These are phyloP conservation scores for Panzeria rudis DNA, from an alignment of 2,888 invertebrate species.

Conservation along the genomic window DNA sequence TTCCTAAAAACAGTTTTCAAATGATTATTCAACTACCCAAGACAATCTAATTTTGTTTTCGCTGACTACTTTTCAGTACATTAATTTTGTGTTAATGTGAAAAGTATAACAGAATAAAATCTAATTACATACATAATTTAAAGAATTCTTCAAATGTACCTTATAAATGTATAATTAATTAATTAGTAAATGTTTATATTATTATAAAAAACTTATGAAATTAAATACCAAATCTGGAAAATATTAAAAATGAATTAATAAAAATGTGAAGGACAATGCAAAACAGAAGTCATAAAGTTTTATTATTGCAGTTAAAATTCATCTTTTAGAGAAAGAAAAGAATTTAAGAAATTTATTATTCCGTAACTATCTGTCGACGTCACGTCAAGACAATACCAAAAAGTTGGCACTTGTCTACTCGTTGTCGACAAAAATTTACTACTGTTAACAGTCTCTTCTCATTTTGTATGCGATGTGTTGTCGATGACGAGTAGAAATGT, in stretches of 20 bases:
- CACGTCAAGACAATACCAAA: too few relatives aligned
- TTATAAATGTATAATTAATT: slow-evolving; percentile 52
- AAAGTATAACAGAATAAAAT: not conserved
- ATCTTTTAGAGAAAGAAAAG: too few relatives aligned
- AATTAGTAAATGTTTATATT: slow-evolving; percentile 53
- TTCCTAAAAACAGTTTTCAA: not conserved
- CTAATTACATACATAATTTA: slow-evolving; percentile 9
- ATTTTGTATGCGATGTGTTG: too few relatives aligned
- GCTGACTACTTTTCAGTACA: not conserved
- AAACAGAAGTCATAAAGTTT: slow-evolving; percentile 1
- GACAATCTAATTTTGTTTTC: slow-evolving; percentile 38
- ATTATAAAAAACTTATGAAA: slow-evolving; percentile 26
- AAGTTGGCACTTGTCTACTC: too few relatives aligned
- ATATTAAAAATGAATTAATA: slow-evolving; percentile 9
- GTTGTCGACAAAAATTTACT: too few relatives aligned
- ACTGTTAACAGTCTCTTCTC: too few relatives aligned
- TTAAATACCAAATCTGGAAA: slow-evolving; percentile 9
- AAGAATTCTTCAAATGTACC: slow-evolving; percentile 63
- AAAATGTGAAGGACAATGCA: slow-evolving; percentile 34
- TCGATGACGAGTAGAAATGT: too few relatives aligned
- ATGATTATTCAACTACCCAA: slow-evolving; percentile 14
- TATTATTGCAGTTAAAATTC: not conserved
- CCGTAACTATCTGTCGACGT: too few relatives aligned
- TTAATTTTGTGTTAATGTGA: slow-evolving; percentile 1
- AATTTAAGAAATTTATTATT: too few relatives aligned